Evolutionary conservation across 2,113 vertebrate genomes (phyloP).

Genomic region (Equus quagga): DNA sequence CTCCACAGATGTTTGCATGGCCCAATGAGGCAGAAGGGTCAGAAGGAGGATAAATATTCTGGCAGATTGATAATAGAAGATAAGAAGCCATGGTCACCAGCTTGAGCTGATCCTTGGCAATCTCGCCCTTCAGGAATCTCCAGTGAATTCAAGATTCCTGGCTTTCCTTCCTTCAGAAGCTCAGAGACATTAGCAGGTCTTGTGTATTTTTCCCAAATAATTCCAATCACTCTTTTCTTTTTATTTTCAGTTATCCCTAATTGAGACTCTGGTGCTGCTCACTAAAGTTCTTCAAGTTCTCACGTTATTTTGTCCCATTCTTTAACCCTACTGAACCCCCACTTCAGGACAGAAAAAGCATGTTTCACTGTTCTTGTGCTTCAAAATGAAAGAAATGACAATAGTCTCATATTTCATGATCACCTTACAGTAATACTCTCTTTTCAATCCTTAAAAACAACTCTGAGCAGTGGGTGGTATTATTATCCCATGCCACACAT

Average conservation of each 20-base stretch:
- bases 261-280: background rate
- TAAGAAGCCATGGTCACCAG: background rate
- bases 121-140: background rate
- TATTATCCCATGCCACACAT: background rate
- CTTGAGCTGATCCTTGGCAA: background rate
- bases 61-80: background rate
- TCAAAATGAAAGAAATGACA: conserved; percentile 40
- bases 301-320: background rate
- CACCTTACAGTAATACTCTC: background rate
- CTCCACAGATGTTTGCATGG: background rate
- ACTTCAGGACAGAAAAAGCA: background rate
- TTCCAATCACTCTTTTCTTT: background rate
- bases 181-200: background rate
- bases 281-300: background rate
- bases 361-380: background rate
- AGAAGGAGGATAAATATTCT: background rate
- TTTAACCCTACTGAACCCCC: background rate
- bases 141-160: background rate
- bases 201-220: background rate
- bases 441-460: background rate
- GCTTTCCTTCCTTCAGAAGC: background rate
- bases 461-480: background rate
- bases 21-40: background rate
- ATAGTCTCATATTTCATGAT: background rate
- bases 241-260: background rate